Evolutionary conservation across 2,888 invertebrate genomes (phyloP), one percentile per base, ranked within the genome.

Genomic region (Nesidiocoris tenuis): DNA sequence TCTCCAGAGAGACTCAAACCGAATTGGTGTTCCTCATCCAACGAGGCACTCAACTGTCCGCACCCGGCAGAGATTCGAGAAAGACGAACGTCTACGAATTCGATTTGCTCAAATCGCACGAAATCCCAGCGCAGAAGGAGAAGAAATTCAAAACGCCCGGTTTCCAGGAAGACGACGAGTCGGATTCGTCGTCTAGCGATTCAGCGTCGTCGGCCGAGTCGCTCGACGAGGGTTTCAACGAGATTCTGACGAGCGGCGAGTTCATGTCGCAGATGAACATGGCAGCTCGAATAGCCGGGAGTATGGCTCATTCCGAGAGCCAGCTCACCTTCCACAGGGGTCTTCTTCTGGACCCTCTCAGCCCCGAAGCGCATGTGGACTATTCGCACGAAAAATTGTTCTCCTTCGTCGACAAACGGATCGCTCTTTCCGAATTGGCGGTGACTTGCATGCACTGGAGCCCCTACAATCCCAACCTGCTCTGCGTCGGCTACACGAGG

Each of bases 401-500:
- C 93, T 87, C 86, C 0, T 88, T 90, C 70, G 85, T 84, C 78
- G 86, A 87, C 65, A 84, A 84, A 1, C 84, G 86, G 0, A 87
- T 88, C 0, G 81, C 81, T 16, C 86, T 84, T 7, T 85, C 86
- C 79, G 87, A 90, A 0, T 68, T 57, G 17, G 59, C 54, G n/a
- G 90, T 92, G 0, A 86, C 87, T 0, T 84, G 87, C 16, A 85
- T 92, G 77, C 85, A 87, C 68, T 91, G 90, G 85, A 92, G 91
- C 82, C 87, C 88, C 0, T 83, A 82, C n/a, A 91, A 91, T 81
- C 84, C 86, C 9, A 90, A 91, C 80, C 86, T 95, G 5, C 82
- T 94, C 56, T 93, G 92, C 0, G 91, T 90, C 0, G 91, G 88
- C 12, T 92, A 94, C 81, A 93, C 92, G 0, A 87, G 89, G 80